These are phyloP conservation scores for Ormyrus rosae DNA, from an alignment of 2,888 invertebrate species.

Conservation along the genomic window DNA sequence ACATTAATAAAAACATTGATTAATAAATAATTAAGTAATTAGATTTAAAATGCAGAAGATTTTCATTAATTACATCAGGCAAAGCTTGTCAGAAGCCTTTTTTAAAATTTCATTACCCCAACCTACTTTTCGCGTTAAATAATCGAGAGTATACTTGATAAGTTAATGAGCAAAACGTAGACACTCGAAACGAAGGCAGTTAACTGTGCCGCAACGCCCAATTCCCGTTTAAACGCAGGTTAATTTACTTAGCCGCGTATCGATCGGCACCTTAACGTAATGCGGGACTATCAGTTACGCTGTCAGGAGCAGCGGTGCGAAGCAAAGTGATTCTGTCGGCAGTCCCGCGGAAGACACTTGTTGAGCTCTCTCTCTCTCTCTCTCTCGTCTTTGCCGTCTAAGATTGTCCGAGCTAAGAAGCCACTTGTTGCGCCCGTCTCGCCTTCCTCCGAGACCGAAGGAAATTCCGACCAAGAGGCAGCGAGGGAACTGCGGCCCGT, in stretches of 20 bases:
- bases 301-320: conserved; percentile 12
- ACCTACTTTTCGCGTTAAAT: no score
- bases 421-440: conserved; percentile 73
- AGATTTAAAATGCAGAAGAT: no score
- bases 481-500: conserved; percentile 58
- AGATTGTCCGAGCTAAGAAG: conserved; percentile 73
- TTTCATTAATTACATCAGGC: no score
- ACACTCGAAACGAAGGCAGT: no score
- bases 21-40: no score
- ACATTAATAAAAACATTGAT: no score
- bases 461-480: conserved; percentile 37
- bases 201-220: no score
- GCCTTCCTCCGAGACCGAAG: conserved; percentile 55
- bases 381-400: conserved; percentile 60
- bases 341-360: conserved; percentile 67
- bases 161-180: no score
- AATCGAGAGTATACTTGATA: no score
- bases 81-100: no score
- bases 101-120: no score
- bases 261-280: conserved; percentile 1
- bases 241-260: not conserved
- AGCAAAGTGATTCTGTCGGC: conserved; percentile 11
- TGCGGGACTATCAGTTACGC: not conserved
- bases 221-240: no score
- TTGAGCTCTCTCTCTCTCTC: conserved; percentile 64